Conservation (phyloP, 2,888 invertebrate genomes). For the Phlogophora meticulosa region DNA sequence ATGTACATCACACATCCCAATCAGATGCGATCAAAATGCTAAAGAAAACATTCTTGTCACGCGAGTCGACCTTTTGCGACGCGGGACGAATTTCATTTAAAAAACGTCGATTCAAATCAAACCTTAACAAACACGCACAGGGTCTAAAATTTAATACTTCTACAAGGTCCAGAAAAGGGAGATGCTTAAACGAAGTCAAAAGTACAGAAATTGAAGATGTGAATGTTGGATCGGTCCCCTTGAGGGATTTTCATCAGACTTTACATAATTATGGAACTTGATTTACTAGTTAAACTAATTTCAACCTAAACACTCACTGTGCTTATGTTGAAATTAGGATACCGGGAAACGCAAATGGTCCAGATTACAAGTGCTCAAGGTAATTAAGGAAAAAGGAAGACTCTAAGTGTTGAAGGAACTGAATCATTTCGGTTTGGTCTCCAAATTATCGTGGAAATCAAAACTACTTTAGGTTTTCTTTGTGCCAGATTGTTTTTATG, state of each 20-base stretch:
- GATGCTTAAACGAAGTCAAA: slow-evolving; percentile 65
- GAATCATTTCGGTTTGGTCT: slow-evolving; percentile 33
- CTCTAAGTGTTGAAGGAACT: slow-evolving; percentile 3
- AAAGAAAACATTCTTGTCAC: slow-evolving; percentile 72
- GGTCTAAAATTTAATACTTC: slow-evolving; percentile 34
- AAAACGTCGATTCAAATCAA: slow-evolving; percentile 47
- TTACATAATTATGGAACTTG: slow-evolving; percentile 63
- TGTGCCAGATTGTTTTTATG: slow-evolving; percentile 14
- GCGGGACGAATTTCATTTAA: slow-evolving; percentile 63
- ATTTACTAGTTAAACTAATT: too few species aligned
- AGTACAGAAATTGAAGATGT: slow-evolving; percentile 65
- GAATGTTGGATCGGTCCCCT: slow-evolving; percentile 55
- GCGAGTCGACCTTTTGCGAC: slow-evolving; percentile 59
- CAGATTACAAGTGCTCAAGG: slow-evolving; percentile 42
- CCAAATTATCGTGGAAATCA: slow-evolving; percentile 43
- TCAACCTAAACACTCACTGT: too few species aligned
- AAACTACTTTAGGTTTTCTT: slow-evolving; percentile 28
- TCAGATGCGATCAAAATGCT: slow-evolving; percentile 70
- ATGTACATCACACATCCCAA: slow-evolving; percentile 63
- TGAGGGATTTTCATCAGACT: slow-evolving; percentile 58
- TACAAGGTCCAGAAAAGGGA: slow-evolving; percentile 39
- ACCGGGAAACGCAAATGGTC: slow-evolving; percentile 29
- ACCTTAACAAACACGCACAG: slow-evolving; percentile 45
- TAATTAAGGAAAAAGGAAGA: slow-evolving; percentile 42
- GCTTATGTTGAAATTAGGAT: slow-evolving; percentile 44